Conservation (phyloP, 2,888 invertebrate species). For the Torymus aiolomorphi region DNA sequence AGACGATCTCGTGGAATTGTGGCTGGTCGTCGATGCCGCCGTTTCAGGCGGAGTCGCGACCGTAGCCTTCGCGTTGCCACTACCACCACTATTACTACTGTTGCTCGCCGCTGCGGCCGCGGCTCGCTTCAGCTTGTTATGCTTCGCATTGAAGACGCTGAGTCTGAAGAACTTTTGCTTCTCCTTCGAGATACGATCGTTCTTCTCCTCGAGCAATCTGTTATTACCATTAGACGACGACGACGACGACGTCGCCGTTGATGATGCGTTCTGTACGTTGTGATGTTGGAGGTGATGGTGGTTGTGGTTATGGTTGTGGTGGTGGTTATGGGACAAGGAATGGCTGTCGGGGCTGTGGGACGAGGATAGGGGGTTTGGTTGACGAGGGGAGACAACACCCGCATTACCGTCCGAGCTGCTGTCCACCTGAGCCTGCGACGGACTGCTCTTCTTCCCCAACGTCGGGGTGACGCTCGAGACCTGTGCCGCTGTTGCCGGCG, state of each 20-base stretch:
- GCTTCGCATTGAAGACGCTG: conserved; percentile 86
- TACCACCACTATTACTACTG: conserved; percentile 50
- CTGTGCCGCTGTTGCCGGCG: conserved; percentile 52
- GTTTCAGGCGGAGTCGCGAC: conserved; percentile 59
- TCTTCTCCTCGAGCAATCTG: conserved; percentile 79
- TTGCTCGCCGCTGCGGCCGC: conserved; percentile 36
- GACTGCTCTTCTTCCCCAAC: conserved; percentile 47
- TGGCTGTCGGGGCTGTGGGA: conserved; percentile 66
- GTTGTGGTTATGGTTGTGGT: conserved; percentile 61
- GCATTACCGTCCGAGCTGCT: conserved; percentile 77
- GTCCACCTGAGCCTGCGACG: conserved; percentile 74
- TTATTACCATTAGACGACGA: conserved; percentile 62
- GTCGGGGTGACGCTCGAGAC: conserved; percentile 45
- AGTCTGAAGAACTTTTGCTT: conserved; percentile 91
- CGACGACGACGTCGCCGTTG: too few species aligned
- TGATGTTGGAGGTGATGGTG: conserved; percentile 63
- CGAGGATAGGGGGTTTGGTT: conserved; percentile 74
- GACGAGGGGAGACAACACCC: conserved; percentile 76
- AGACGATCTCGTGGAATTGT: conserved; percentile 26
- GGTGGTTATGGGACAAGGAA: conserved; percentile 61
- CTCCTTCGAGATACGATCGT: conserved; percentile 89
- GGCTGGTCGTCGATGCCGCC: not conserved
- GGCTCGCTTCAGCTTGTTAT: conserved; percentile 70
- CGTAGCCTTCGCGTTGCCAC: conserved; percentile 50
- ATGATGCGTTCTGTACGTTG: conserved; percentile 40